Conservation (phyloP, 2,797 vertebrate species). For the Champsocephalus gunnari region DNA sequence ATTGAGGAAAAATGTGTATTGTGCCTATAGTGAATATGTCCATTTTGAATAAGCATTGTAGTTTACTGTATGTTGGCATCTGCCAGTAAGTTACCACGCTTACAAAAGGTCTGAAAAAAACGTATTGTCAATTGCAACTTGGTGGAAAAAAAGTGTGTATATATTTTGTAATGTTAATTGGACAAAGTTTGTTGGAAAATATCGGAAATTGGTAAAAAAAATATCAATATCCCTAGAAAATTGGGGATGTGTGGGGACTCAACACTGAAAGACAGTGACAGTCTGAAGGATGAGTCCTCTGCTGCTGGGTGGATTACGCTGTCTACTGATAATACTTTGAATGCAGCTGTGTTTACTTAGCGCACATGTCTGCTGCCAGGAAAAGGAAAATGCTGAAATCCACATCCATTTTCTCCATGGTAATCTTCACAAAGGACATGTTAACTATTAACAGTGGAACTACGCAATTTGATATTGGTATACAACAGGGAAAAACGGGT, state of each 20-base stretch:
- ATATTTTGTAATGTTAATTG: no score
- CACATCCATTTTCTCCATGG: constrained; percentile 26
- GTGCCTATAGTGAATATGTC: no score
- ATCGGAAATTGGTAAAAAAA: no score
- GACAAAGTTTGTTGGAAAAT: no score
- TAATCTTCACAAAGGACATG: constrained; percentile 28
- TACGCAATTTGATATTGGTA: neutral
- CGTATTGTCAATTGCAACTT: no score
- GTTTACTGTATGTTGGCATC: no score
- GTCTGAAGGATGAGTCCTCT: constrained; percentile 48
- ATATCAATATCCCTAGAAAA: neutral
- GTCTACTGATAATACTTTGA: constrained; percentile 52
- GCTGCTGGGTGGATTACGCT: constrained; percentile 56
- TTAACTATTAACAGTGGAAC: constrained; percentile 7
- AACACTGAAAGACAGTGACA: constrained; percentile 19
- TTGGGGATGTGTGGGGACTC: constrained; percentile 26
- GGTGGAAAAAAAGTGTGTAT: no score
- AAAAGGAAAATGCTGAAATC: constrained; percentile 30
- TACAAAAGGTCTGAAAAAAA: no score
- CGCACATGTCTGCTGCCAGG: constrained; percentile 46
- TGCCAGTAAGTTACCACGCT: no score
- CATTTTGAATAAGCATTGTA: no score
- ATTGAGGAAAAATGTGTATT: no score
- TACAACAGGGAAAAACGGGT: neutral
- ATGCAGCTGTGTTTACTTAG: constrained; percentile 66